These are phyloP conservation scores for Diorhabda sublineata DNA, from an alignment of 1,140 invertebrate species.

Conservation along the genomic window DNA sequence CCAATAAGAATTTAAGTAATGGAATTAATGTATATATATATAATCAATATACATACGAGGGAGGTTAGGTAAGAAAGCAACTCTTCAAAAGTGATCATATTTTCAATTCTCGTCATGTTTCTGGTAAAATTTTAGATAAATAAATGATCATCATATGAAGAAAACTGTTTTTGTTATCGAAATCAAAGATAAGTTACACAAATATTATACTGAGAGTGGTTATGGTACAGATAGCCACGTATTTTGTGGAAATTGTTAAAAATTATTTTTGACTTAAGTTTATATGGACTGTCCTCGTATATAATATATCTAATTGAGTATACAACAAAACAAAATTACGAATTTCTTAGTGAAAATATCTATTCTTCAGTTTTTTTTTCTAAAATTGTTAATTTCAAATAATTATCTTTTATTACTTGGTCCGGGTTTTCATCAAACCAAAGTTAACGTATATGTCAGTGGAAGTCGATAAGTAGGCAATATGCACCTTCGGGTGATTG, in stretches of 20 bases:
- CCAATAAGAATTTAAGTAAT: background rate
- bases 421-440: background rate
- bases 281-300: background rate
- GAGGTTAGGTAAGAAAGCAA: background rate
- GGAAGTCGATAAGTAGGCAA: slow-evolving; percentile 33
- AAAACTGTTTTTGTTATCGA: too few species aligned
- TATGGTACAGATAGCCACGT: too few species aligned
- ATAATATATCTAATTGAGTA: background rate
- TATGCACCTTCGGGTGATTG: slow-evolving; percentile 34
- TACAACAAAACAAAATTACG: background rate
- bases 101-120: background rate
- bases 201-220: too few species aligned
- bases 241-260: background rate
- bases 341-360: background rate
- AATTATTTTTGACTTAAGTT: background rate
- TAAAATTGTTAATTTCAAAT: background rate
- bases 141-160: too few species aligned
- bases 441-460: slow-evolving; percentile 22
- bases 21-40: too few species aligned
- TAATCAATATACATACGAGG: background rate
- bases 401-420: background rate
- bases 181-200: too few species aligned
- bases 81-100: background rate
- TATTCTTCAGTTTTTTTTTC: background rate
- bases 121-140: background rate